Conservation (phyloP, 2,113 vertebrate species). For the Phocoena sinus region DNA sequence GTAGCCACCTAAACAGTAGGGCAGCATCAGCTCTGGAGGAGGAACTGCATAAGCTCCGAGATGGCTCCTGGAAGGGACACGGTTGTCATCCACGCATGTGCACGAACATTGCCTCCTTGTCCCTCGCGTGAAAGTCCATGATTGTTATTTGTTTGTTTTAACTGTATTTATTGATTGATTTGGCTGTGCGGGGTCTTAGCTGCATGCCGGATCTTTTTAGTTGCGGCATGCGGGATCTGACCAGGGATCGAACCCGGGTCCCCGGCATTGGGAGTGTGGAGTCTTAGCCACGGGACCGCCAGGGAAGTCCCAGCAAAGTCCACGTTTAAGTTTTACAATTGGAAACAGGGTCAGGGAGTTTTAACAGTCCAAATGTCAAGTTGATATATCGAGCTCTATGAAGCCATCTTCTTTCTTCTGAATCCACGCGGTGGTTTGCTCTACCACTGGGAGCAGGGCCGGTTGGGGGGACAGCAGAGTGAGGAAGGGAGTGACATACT, state of each 20-base stretch:
- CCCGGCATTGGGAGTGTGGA: background rate
- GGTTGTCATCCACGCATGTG: fast-evolving
- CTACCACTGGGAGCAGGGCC: background rate
- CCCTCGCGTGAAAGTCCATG: background rate
- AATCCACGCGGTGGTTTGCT: background rate
- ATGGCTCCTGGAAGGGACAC: fast-evolving
- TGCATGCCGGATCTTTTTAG: too few species aligned
- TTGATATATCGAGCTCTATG: background rate
- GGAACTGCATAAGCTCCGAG: background rate
- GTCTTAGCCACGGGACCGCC: background rate
- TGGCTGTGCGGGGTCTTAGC: background rate
- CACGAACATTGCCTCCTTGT: background rate
- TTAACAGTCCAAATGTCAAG: background rate
- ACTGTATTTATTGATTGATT: background rate
- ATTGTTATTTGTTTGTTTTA: too few species aligned
- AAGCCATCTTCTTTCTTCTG: background rate
- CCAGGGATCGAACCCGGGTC: background rate
- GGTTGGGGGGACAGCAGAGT: background rate
- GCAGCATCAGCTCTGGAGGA: background rate
- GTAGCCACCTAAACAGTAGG: background rate
- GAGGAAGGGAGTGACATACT: too few species aligned
- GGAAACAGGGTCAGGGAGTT: background rate
- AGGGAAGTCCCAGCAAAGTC: background rate
- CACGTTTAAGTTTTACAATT: background rate
- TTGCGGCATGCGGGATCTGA: background rate